Conservation (phyloP, 2,888 invertebrate species). For the Trissoscelio sp. region DNA sequence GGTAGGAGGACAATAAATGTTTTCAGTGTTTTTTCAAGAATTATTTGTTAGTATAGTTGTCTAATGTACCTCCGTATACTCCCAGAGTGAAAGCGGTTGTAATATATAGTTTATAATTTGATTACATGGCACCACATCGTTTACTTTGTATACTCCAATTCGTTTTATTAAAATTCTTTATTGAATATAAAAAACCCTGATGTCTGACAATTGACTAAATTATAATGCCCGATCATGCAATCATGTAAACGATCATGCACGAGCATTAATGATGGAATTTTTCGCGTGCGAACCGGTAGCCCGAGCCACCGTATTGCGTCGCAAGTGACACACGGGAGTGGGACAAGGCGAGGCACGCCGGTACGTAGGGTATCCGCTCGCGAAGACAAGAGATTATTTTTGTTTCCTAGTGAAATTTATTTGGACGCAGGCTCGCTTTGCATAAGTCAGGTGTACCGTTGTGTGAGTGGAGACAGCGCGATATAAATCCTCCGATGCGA, state of each 20-base stretch:
- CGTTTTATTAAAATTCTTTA: neutral
- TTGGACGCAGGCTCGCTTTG: conserved; percentile 80
- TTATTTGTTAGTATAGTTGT: no score
- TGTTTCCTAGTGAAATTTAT: conserved; percentile 82
- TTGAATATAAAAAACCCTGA: no score
- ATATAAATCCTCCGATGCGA: conserved; percentile 79
- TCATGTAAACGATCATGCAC: conserved; percentile 15
- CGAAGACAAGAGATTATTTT: conserved; percentile 78
- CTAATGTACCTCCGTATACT: no score
- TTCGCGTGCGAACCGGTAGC: conserved; percentile 27
- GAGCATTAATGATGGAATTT: conserved; percentile 17
- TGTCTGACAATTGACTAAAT: neutral
- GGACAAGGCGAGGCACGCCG: conserved; percentile 63
- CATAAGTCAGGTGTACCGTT: conserved; percentile 82
- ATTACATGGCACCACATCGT: no score
- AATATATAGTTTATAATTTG: no score
- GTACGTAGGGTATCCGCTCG: conserved; percentile 39
- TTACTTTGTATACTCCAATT: no score
- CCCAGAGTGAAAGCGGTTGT: no score
- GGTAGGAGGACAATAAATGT: no score
- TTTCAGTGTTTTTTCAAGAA: no score
- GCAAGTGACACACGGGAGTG: conserved; percentile 63
- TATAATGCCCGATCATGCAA: conserved; percentile 9
- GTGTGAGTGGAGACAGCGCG: conserved; percentile 77
- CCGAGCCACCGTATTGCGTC: conserved; percentile 19